Base-by-base conservation (phyloP, 2,888 invertebrate species). In the Stegana nigrithorax region DNA sequence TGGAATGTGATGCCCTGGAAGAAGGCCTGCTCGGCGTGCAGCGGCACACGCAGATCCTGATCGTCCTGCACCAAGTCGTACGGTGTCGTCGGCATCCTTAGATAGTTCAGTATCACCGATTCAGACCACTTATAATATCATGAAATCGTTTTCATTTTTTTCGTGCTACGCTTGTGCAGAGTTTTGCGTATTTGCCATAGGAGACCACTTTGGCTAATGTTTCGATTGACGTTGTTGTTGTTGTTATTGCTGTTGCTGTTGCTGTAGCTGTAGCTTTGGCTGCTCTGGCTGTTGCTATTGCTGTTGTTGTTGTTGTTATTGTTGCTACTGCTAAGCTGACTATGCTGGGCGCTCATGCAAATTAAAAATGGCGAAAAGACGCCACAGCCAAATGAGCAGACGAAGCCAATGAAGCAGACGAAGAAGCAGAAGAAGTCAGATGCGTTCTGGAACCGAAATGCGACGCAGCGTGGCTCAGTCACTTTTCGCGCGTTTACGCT, bases 31-130 rank as follows among this genome's bases (percentile, higher is more conserved):
- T 98, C 98, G 65, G 96, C 93, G 87, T 98, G 96, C 73, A 98
- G 88, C n/a, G 98, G 97, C 83, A 98, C 95, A 83, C 96, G 90
- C 68, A 94, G 93, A 86, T 98, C 98, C 86, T 93, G 96, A 82
- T 97, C 97, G 87, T 98, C 98, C 78, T 95, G 93, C 82, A 98
- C 97, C 87, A 97, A 89, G 87, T 97, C 94, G 89, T 98, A 98
- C 76, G 89, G 88, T 86, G 93, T 93, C 81, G 94, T 93, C 84
- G 94, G 93, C 94, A 94, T 94, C 86, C 89, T 91, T 70, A 84
- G 80, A 79, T 84, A 85, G 80, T 85, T 85, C 74, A 85, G 78
- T 83, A 85, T 81, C 81, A 85, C 85, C 82, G 85, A 85, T 83
- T 85, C 85, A 75, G 85, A 85, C 84, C 85, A 85, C 82, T 85